Evolutionary conservation across 2,797 vertebrate genomes (phyloP).

Genomic region (Arctocebus calabarensis): DNA sequence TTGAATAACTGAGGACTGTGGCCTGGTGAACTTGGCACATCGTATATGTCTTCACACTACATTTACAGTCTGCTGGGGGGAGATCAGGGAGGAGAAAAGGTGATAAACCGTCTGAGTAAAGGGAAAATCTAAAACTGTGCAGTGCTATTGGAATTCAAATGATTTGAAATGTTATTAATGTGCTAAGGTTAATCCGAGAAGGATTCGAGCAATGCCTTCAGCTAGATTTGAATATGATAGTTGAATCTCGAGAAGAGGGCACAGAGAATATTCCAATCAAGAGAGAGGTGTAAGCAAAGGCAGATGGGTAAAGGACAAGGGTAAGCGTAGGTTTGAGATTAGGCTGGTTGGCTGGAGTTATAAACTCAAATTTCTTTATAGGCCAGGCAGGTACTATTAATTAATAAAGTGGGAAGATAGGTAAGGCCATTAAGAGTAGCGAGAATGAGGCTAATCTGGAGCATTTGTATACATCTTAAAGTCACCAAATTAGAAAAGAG

Average conservation of each 20-base stretch:
- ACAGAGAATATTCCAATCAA: neutral
- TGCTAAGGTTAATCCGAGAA: neutral
- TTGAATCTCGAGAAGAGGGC: conserved; percentile 30
- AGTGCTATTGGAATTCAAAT: neutral
- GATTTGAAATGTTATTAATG: neutral
- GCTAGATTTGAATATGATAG: neutral
- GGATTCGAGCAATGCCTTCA: neutral
- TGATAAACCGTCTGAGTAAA: neutral
- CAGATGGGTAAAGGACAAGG: neutral
- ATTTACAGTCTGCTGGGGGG: neutral
- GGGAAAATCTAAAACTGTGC: neutral
- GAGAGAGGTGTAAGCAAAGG: neutral
- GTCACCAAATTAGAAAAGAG: neutral
- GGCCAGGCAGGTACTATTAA: neutral
- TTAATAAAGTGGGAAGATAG: neutral
- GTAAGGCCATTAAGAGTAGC: neutral
- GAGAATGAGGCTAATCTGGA: neutral
- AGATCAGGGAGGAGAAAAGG: neutral
- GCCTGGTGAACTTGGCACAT: neutral
- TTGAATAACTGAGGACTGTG: neutral
- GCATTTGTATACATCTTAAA: neutral
- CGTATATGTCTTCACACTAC: neutral
- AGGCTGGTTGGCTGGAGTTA: neutral
- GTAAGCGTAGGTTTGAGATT: neutral
- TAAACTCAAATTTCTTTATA: neutral